Evolutionary conservation across 1,140 invertebrate genomes (phyloP).

Genomic region (Halotydeus destructor): DNA sequence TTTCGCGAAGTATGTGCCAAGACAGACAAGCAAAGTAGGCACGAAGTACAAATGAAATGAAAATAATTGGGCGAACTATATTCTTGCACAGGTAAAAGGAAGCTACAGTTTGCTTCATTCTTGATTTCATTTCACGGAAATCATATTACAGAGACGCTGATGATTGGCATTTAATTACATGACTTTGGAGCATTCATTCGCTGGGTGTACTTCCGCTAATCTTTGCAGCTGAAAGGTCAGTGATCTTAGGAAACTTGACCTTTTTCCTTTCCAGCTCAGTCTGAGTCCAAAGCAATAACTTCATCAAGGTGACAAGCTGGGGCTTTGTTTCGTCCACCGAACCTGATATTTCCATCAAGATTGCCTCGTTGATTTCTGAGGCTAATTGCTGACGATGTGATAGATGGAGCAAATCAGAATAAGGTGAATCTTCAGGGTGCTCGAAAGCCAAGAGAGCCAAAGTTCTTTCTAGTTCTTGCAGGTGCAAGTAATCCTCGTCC

Average conservation of each 20-base stretch:
- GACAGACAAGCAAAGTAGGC: too few species aligned
- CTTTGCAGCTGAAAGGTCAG: constrained; percentile 43
- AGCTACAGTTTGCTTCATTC: too few species aligned
- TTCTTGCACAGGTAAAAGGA: too few species aligned
- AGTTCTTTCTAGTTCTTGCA: constrained; percentile 44
- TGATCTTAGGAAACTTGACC: constrained; percentile 79
- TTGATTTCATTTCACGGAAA: too few species aligned
- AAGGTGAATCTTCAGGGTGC: constrained; percentile 79
- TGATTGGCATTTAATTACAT: too few species aligned
- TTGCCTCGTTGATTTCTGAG: constrained; percentile 87
- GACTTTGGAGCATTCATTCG: too few species aligned
- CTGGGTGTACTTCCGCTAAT: too few species aligned
- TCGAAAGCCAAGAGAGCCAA: constrained; percentile 88
- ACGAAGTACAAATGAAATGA: too few species aligned
- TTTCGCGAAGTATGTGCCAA: too few species aligned
- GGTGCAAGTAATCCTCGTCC: constrained; percentile 53
- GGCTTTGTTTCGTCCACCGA: constrained; percentile 54
- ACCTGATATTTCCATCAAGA: constrained; percentile 71
- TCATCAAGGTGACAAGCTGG: constrained; percentile 68
- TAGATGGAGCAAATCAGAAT: constrained; percentile 75
- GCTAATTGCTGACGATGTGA: constrained; percentile 90
- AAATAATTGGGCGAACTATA: too few species aligned
- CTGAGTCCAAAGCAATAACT: constrained; percentile 85
- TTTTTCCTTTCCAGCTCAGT: constrained; percentile 83
- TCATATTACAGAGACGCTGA: too few species aligned